Conservation (phyloP, 2,113 vertebrate species). For the Trochalopteron elliotii region DNA sequence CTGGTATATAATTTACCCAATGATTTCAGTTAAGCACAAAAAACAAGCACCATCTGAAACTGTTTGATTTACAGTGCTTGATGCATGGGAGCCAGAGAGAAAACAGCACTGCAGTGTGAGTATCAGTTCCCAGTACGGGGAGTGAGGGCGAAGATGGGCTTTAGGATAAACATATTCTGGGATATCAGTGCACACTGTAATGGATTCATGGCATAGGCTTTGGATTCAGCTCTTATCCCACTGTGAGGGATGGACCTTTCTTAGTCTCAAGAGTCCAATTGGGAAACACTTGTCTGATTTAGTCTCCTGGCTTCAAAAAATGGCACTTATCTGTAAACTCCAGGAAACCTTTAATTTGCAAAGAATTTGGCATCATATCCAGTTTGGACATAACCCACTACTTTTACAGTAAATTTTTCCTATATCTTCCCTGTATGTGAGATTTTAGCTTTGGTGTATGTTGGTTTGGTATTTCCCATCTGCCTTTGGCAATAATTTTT, state of each 20-base stretch:
- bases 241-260: background rate
- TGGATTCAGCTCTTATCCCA: background rate
- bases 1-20: slow-evolving; percentile 16
- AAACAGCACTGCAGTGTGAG: background rate
- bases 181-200: background rate
- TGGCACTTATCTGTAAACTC: background rate
- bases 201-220: background rate
- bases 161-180: background rate
- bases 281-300: background rate
- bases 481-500: background rate
- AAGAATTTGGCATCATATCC: background rate
- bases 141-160: background rate
- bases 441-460: background rate
- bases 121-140: background rate
- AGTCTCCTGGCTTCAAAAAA: background rate
- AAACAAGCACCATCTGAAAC: background rate
- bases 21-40: background rate
- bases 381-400: background rate
- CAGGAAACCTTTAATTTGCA: background rate
- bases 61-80: background rate
- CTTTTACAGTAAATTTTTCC: background rate
- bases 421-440: background rate
- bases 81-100: background rate
- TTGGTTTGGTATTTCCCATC: background rate
- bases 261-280: background rate